phyloP scores from a whole-genome alignment of 2,797 vertebrate genomes.

The Spatula clypeata region DNA sequence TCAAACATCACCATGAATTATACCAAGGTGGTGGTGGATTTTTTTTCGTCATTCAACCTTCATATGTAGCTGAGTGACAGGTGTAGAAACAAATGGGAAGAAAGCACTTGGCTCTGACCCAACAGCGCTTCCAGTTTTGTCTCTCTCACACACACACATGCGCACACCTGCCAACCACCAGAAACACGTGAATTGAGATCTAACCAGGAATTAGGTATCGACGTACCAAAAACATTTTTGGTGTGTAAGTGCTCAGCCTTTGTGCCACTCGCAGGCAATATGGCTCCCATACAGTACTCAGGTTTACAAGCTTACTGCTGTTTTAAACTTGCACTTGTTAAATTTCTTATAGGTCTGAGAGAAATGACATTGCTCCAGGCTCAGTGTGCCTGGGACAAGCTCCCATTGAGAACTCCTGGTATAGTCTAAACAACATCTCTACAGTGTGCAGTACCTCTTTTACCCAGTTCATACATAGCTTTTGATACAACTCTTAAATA shows the following conservation, averaged over 20 bases:
- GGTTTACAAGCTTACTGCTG: slow-evolving; percentile 52
- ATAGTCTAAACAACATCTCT: background rate
- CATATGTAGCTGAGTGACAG: background rate
- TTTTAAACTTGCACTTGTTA: slow-evolving; percentile 20
- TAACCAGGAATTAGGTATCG: slow-evolving; percentile 15
- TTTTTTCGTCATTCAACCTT: background rate
- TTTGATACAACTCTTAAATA: slow-evolving; percentile 50
- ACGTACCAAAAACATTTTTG: background rate
- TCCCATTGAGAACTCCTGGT: background rate
- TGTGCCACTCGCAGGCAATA: slow-evolving; percentile 8
- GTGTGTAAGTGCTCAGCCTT: slow-evolving; percentile 38
- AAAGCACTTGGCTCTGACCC: slow-evolving; percentile 49
- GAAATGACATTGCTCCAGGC: background rate
- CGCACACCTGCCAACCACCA: background rate
- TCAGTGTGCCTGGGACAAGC: background rate
- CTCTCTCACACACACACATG: background rate
- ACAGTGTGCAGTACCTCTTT: background rate
- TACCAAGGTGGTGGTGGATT: background rate
- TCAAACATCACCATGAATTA: background rate
- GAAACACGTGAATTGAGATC: background rate
- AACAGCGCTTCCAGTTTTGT: slow-evolving; percentile 9
- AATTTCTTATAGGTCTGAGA: slow-evolving; percentile 8
- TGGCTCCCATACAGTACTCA: slow-evolving; percentile 37
- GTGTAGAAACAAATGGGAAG: slow-evolving; percentile 10
- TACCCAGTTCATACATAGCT: slow-evolving; percentile 25